phyloP scores from a whole-genome alignment of 1,140 invertebrate species.

The Polyergus mexicanus region DNA sequence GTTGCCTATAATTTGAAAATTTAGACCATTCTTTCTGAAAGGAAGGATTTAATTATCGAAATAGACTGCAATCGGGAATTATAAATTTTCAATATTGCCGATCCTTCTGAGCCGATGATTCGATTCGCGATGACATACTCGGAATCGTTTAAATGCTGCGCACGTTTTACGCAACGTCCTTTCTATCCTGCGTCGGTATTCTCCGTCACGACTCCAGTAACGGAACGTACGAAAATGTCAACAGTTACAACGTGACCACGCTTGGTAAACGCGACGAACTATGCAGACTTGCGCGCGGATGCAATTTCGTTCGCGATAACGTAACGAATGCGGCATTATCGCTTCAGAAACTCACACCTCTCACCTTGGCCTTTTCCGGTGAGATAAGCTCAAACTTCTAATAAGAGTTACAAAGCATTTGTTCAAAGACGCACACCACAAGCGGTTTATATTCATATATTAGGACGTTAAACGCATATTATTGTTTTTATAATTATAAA shows the following conservation, averaged over 20 bases:
- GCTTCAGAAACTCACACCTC: conserved; percentile 32
- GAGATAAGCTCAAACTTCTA: conserved; percentile 5
- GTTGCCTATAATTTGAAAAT: not conserved
- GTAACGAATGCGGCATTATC: conserved; percentile 59
- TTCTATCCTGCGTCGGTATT: conserved; percentile 65
- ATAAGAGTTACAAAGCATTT: not conserved
- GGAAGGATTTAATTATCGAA: not conserved
- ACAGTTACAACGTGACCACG: conserved; percentile 70
- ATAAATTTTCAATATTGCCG: conserved; percentile 11
- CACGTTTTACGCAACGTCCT: conserved; percentile 71
- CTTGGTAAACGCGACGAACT: conserved; percentile 50
- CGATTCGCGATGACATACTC: conserved; percentile 44
- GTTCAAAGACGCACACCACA: not conserved
- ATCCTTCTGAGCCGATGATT: conserved; percentile 22
- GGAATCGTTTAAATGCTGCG: conserved; percentile 63
- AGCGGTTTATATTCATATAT: conserved; percentile 10
- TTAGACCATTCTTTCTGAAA: not conserved
- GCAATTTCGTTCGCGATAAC: conserved; percentile 67
- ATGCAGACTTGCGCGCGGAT: conserved; percentile 34
- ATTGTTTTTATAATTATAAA: not conserved
- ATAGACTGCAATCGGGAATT: not conserved
- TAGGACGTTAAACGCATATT: too few species aligned
- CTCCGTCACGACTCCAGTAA: conserved; percentile 65
- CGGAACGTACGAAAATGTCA: conserved; percentile 70
- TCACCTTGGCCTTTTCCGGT: not conserved